Conservation (phyloP, 2,888 invertebrate species). For the Monoplex corrugatus region DNA sequence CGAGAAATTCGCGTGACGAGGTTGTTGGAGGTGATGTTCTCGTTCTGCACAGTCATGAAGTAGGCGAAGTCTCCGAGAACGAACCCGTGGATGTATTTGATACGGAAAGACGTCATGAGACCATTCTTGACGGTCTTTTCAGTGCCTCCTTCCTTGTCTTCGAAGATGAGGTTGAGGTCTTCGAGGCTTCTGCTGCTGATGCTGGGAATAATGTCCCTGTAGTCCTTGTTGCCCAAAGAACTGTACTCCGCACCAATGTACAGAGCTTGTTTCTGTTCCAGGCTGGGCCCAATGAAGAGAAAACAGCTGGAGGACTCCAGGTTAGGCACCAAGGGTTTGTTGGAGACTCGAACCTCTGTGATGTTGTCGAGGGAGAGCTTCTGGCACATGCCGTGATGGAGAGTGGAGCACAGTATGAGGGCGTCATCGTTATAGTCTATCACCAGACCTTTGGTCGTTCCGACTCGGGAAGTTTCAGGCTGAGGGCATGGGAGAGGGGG, state of each 20-base stretch:
- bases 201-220: conserved; percentile 90
- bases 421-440: conserved; percentile 92
- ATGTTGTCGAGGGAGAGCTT: conserved; percentile 92
- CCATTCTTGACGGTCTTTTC: conserved; percentile 93
- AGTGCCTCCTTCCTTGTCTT: conserved; percentile 83
- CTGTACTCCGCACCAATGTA: conserved; percentile 89
- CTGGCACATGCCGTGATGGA: conserved; percentile 94
- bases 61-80: conserved; percentile 97
- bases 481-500: conserved; percentile 85
- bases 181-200: conserved; percentile 92
- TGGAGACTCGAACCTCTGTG: conserved; percentile 89
- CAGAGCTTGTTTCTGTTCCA: conserved; percentile 83
- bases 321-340: conserved; percentile 93
- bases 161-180: conserved; percentile 88
- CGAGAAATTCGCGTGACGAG: conserved; percentile 96
- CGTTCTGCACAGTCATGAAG: conserved; percentile 94
- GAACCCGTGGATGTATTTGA: conserved; percentile 98
- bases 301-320: conserved; percentile 96
- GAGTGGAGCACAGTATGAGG: conserved; percentile 94
- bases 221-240: conserved; percentile 54
- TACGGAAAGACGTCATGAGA: conserved; percentile 93
- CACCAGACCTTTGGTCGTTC: conserved; percentile 95
- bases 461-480: conserved; percentile 85
- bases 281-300: conserved; percentile 90
- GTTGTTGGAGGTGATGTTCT: conserved; percentile 50